Evolutionary conservation across 1,140 invertebrate species (phyloP).

Genomic region (Heliconius eleuchia): DNA sequence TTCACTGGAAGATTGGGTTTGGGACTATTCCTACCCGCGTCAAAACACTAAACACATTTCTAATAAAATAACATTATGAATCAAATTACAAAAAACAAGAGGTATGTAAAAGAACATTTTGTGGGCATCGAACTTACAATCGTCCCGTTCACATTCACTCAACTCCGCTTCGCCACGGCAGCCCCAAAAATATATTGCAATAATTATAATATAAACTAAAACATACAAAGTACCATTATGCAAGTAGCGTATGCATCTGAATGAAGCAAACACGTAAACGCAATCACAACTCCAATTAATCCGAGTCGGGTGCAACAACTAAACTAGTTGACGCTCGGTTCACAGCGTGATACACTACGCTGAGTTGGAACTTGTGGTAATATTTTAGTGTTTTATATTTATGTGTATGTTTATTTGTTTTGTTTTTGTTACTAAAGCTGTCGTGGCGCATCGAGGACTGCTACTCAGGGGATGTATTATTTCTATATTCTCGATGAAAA

Average conservation of each 20-base stretch:
- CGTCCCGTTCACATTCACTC: background rate
- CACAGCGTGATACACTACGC: background rate
- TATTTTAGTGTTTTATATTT: background rate
- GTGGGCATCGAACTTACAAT: background rate
- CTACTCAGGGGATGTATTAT: no score
- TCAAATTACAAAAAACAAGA: no score
- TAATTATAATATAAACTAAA: background rate
- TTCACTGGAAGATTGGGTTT: no score
- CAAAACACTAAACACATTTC: no score
- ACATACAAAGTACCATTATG: slow-evolving; percentile 1
- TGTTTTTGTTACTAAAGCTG: no score
- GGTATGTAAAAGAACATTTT: no score
- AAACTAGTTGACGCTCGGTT: slow-evolving; percentile 41
- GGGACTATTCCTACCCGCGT: no score
- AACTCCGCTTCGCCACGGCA: no score
- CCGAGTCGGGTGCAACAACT: slow-evolving; percentile 40
- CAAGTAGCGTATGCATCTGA: slow-evolving; percentile 21
- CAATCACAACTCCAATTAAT: slow-evolving; percentile 52
- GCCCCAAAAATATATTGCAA: background rate
- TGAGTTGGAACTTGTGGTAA: background rate
- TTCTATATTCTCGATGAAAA: no score
- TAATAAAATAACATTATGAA: no score
- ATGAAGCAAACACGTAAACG: slow-evolving; percentile 35
- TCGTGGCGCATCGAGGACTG: no score
- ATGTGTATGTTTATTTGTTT: no score